Base-by-base conservation (phyloP, 2,113 vertebrate genomes). In the Gnathonemus longibarbis region DNA sequence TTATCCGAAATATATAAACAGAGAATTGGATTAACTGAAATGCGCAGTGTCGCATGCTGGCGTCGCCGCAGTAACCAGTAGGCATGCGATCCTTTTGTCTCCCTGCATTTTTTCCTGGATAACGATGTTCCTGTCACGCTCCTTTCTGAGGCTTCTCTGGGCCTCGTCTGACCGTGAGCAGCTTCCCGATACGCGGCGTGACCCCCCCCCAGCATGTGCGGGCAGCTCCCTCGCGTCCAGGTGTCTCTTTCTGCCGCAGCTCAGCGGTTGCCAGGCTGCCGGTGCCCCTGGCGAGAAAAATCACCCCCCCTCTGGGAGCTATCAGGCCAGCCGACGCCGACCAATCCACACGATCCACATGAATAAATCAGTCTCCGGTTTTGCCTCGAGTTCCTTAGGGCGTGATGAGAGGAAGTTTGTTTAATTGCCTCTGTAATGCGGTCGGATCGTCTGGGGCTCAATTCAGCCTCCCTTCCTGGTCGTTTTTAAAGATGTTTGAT, bases 1-100 rank as follows among this genome's bases (percentile, higher is more conserved):
- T 91, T 91, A 62, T 74, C 89, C 85, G 17, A 88, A 56, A 50
- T 48, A 88, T 89, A 88, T 50, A 46, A 27, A 35, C 52, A 89
- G 52, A 66, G 35, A 49, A 46, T 62, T 83, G 70, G 49, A 87
- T 88, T 53, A 88, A 45, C 17, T 19, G 24, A 10, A 80, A 90
- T 88, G 89, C 45, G 46, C 46, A 13, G 35, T 9, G n/a, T 39
- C 24, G 48, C 13, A 17, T n/a, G 21, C 27, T 52, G 31, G 31
- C 50, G 35, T 87, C 27, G n/a, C 31, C 11, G 8, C 10, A 56
- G 27, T 31, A 19, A 19, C 27, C n/a, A 17, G 50, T 19, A 85
- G 19, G 42, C 46, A 85, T 48, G 84, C 39, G 6, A 7, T 4
- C 10, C 21, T 50, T 85, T 46, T 27, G 31, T n/a, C 7, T 84